These are phyloP conservation scores for Crossocerus cetratus DNA, from an alignment of 2,888 invertebrate genomes.

Conservation along the genomic window DNA sequence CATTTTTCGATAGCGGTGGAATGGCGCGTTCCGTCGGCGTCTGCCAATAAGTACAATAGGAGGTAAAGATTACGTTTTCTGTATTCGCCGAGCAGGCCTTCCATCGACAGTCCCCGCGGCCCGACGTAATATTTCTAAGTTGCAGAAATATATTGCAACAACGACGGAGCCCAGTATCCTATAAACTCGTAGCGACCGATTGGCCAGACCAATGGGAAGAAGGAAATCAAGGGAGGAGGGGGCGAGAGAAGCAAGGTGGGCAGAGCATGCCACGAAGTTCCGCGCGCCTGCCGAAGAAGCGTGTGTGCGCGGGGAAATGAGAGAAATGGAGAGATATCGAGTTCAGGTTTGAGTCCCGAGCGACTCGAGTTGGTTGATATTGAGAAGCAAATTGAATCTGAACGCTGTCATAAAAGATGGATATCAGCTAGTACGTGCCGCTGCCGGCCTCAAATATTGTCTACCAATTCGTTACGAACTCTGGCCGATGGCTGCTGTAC, in stretches of 20 bases:
- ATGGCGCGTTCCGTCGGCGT: not conserved
- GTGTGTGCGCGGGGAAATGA: not conserved
- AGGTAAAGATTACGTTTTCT: slow-evolving; percentile 43
- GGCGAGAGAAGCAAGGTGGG: not conserved
- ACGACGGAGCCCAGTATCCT: slow-evolving; percentile 34
- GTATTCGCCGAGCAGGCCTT: slow-evolving; percentile 26
- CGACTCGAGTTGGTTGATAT: slow-evolving; percentile 62
- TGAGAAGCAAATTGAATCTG: slow-evolving; percentile 69
- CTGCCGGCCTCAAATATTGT: slow-evolving; percentile 50
- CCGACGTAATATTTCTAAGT: slow-evolving; percentile 58
- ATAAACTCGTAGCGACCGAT: slow-evolving; percentile 40
- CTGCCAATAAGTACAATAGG: slow-evolving; percentile 24
- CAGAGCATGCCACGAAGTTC: too few relatives aligned
- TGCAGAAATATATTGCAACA: slow-evolving; percentile 57
- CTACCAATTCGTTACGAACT: slow-evolving; percentile 63
- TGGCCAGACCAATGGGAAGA: slow-evolving; percentile 6
- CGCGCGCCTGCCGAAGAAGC: too few relatives aligned
- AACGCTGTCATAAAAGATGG: slow-evolving; percentile 69
- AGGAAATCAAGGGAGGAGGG: not conserved
- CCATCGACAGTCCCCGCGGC: slow-evolving; percentile 29
- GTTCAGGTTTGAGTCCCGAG: slow-evolving; percentile 31
- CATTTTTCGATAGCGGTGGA: slow-evolving; percentile 30
- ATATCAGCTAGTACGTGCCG: slow-evolving; percentile 60
- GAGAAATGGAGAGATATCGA: slow-evolving; percentile 31
- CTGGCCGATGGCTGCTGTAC: slow-evolving; percentile 21